Percentiles rank a stretch among this genome's conserved stretches.
Conservation (phyloP, 64 coral and sea anemone genomes). For the Cladopsammia gracilis region DNA sequence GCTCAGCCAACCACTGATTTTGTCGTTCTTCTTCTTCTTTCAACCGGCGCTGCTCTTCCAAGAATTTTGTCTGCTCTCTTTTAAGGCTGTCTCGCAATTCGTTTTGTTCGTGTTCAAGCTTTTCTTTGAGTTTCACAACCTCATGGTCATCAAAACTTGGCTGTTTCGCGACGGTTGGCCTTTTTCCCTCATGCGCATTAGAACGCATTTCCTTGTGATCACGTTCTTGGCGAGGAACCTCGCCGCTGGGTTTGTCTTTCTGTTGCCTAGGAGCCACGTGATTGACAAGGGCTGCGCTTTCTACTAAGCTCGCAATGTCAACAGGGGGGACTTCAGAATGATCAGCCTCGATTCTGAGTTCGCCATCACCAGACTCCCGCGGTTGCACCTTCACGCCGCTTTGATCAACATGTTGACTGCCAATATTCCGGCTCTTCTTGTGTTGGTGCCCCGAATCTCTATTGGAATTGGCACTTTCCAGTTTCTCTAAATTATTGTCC, state of each 20-base stretch:
- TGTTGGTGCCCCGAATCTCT: neutral
- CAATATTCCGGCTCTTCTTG: neutral
- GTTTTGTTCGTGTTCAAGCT: conserved; percentile 78
- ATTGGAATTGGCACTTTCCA: neutral
- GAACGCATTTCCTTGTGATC: neutral
- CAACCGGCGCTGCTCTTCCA: conserved; percentile 82
- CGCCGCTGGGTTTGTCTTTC: neutral
- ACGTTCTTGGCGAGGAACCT: neutral
- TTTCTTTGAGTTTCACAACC: conserved; percentile 66
- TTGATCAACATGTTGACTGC: neutral
- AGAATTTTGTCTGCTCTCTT: conserved; percentile 64
- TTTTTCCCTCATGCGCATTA: neutral
- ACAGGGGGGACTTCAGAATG: neutral
- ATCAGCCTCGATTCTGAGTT: neutral
- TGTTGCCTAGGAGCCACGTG: neutral
- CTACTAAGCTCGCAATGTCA: neutral
- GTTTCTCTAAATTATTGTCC: neutral
- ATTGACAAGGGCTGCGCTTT: neutral
- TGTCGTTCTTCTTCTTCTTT: conserved; percentile 84
- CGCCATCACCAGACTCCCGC: neutral
- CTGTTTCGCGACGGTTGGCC: neutral
- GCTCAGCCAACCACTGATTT: conserved; percentile 65
- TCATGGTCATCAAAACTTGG: conserved; percentile 67
- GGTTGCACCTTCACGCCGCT: no score
- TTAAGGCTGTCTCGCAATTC: conserved; percentile 70